Conservation (phyloP, 2,888 invertebrate genomes). For the Epirrita christyi region DNA sequence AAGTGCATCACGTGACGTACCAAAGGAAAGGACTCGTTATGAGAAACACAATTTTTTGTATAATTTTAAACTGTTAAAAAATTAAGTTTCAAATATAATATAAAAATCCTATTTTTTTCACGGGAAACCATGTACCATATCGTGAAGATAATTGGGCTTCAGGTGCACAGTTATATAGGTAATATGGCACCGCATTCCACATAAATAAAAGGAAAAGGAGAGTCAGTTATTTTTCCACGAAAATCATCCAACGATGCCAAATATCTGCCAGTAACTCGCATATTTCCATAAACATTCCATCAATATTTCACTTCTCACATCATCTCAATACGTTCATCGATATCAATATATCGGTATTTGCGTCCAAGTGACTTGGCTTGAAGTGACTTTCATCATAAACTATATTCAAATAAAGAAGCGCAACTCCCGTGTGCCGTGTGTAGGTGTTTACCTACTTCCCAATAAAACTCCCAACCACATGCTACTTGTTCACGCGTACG, state of each 20-base stretch:
- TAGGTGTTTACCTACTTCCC: too few species aligned
- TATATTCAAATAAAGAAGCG: conserved; percentile 6
- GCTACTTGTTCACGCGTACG: too few species aligned
- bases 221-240: background rate
- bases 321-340: conserved; percentile 50
- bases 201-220: conserved; percentile 1
- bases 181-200: conserved; percentile 10
- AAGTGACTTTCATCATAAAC: conserved; percentile 3
- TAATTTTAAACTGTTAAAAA: too few species aligned
- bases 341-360: conserved; percentile 68
- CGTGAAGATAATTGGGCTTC: too few species aligned
- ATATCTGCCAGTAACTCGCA: conserved; percentile 7
- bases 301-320: conserved; percentile 25
- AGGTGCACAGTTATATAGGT: too few species aligned
- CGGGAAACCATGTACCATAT: too few species aligned
- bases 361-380: conserved; percentile 44
- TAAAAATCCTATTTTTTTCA: too few species aligned
- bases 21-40: too few species aligned
- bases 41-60: too few species aligned
- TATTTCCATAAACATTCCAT: conserved; percentile 27
- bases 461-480: too few species aligned
- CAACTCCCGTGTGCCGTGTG: conserved; percentile 4
- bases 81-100: too few species aligned
- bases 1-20: too few species aligned
- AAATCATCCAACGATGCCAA: conserved; percentile 12